phyloP scores from a whole-genome alignment of 2,888 invertebrate genomes.

The Aradus depressus region DNA sequence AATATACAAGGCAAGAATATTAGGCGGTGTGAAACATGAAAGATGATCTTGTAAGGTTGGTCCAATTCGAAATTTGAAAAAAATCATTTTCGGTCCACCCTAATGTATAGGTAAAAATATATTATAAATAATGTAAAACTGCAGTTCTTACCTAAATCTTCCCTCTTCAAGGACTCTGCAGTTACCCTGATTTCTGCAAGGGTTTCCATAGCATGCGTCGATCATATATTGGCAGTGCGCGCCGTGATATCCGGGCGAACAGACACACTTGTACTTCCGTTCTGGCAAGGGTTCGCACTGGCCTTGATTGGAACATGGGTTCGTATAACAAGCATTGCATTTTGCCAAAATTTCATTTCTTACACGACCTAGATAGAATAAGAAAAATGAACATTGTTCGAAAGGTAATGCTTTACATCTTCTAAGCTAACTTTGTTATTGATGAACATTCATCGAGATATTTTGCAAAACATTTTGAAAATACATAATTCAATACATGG shows the following conservation, averaged over 20 bases:
- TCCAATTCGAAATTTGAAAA: too few species aligned
- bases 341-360: slow-evolving; percentile 77
- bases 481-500: too few species aligned
- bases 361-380: slow-evolving; percentile 41
- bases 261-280: slow-evolving; percentile 74
- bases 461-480: too few species aligned
- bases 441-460: neutral
- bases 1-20: too few species aligned
- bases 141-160: slow-evolving; percentile 66
- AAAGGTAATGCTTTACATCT: too few species aligned
- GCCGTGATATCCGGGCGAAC: slow-evolving; percentile 92
- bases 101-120: too few species aligned
- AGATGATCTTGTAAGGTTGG: too few species aligned
- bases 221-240: slow-evolving; percentile 88
- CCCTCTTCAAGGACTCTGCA: slow-evolving; percentile 93
- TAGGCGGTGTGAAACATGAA: too few species aligned
- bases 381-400: too few species aligned
- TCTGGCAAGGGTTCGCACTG: slow-evolving; percentile 62
- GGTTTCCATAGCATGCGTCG: slow-evolving; percentile 97
- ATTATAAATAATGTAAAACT: too few species aligned
- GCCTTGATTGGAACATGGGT: slow-evolving; percentile 85
- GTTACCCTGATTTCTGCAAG: slow-evolving; percentile 80
- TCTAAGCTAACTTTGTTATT: neutral
- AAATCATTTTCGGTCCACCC: too few species aligned
- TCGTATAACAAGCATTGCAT: slow-evolving; percentile 89